Evolutionary conservation across 37 sponge, comb jelly and placozoan species (phyloP), one percentile per base, ranked within the genome.

Genomic region (Halichondria panicea): DNA sequence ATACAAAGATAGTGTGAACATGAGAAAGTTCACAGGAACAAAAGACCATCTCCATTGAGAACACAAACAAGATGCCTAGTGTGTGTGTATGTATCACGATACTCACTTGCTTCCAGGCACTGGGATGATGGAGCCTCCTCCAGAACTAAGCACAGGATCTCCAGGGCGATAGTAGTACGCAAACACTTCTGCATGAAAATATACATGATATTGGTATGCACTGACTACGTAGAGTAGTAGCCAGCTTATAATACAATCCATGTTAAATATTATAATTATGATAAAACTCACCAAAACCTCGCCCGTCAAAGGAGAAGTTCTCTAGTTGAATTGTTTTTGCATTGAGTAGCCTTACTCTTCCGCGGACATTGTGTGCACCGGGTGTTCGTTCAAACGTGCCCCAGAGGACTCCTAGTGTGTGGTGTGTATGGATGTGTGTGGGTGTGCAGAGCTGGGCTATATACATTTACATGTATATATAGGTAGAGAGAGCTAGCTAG

Each of bases 111-210:
- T 43, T 43, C 8, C 59, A 30, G n/a, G 59, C 30, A 30, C 59
- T 58, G 59, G n/a, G 18, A n/a, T n/a, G n/a, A n/a, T n/a, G n/a
- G n/a, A 58, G 30, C 59, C 59, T 58, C 59, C 59, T 12, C 59
- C 59, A 18, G 7, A 12, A 31, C n/a, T 58, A 58, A 31, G 59
- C 28, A 58, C n/a, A 6, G 28, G 6, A 22, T 30, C n/a, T 22
- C 59, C 59, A 58, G 6, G n/a, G 4, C 59, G n/a, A 58, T n/a
- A n/a, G n/a, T n/a, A n/a, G n/a, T n/a, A n/a, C n/a, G n/a, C n/a
- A n/a, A n/a, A n/a, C n/a, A n/a, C n/a, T n/a, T n/a, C n/a, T n/a
- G n/a, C n/a, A n/a, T n/a, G n/a, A n/a, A n/a, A n/a, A n/a, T n/a
- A n/a, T n/a, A n/a, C n/a, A n/a, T n/a, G n/a, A n/a, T n/a, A n/a